Conservation (phyloP, 1,140 invertebrate species). For the Zaprionus tsacasi region DNA sequence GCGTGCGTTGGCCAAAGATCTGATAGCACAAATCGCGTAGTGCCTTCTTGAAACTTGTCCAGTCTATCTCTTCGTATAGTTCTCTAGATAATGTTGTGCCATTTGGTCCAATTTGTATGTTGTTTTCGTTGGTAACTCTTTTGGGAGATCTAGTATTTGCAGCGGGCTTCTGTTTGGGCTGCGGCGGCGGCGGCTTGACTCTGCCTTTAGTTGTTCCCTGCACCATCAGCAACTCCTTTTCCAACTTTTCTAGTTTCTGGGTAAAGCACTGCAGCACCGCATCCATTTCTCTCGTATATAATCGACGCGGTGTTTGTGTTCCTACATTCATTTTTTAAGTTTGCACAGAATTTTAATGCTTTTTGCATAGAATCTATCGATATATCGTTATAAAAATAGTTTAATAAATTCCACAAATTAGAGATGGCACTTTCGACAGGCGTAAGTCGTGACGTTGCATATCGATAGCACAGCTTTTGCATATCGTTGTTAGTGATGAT, state of each 20-base stretch:
- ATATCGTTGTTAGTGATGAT: too few species aligned
- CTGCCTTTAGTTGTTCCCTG: neutral
- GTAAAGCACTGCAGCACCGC: neutral
- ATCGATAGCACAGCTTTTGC: neutral
- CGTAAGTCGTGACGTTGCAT: too few species aligned
- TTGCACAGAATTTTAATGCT: too few species aligned
- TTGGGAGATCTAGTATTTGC: neutral
- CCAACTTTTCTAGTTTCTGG: neutral
- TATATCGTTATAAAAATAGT: too few species aligned
- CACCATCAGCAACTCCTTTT: neutral
- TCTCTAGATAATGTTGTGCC: neutral
- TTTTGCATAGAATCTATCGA: too few species aligned
- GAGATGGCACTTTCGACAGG: neutral
- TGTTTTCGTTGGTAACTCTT: neutral
- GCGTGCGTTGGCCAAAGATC: constrained; percentile 12
- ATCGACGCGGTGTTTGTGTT: constrained; percentile 12
- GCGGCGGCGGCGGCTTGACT: neutral
- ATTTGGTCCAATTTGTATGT: constrained; percentile 19
- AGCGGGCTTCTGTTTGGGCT: neutral
- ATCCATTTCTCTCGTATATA: neutral
- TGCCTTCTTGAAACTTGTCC: neutral
- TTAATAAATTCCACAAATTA: neutral
- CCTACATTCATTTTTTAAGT: neutral
- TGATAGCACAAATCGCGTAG: constrained; percentile 9
- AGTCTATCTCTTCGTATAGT: neutral